Evolutionary conservation across 2,797 vertebrate species (phyloP).

Genomic region (Cyprinella venusta): DNA sequence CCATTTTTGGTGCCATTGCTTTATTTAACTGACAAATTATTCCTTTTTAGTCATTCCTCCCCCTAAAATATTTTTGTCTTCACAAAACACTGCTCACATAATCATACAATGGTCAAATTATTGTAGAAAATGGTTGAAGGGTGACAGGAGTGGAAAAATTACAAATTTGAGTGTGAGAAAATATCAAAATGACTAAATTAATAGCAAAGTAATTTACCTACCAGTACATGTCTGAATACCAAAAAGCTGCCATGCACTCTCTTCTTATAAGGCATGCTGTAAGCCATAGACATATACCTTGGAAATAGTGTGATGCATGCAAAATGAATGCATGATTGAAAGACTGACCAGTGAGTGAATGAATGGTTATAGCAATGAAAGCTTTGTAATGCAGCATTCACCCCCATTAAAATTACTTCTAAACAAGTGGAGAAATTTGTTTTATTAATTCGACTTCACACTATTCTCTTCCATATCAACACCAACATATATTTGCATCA

Average conservation of each 20-base stretch:
- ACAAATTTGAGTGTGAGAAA: not conserved
- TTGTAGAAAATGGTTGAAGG: slow-evolving; percentile 1
- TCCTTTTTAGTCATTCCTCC: not conserved
- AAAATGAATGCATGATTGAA: slow-evolving; percentile 68
- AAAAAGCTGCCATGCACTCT: slow-evolving; percentile 26
- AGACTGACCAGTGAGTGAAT: slow-evolving; percentile 63
- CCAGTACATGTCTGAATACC: slow-evolving; percentile 25
- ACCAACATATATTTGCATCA: not conserved
- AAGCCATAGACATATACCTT: slow-evolving; percentile 25
- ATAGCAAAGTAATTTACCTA: slow-evolving; percentile 12
- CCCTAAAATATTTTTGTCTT: not conserved
- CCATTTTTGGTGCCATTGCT: not conserved
- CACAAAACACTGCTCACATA: slow-evolving; percentile 8
- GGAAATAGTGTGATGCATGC: slow-evolving; percentile 47
- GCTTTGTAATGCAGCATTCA: slow-evolving; percentile 59
- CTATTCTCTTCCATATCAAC: not conserved
- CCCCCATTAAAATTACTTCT: slow-evolving; percentile 71
- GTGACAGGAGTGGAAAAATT: not conserved
- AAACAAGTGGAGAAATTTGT: slow-evolving; percentile 17
- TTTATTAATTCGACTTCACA: not conserved
- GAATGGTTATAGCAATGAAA: slow-evolving; percentile 40
- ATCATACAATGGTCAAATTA: not conserved
- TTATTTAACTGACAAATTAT: not conserved
- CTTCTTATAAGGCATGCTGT: slow-evolving; percentile 47
- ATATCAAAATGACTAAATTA: not conserved